Evolutionary conservation across 1,140 invertebrate genomes (phyloP), one percentile per base, ranked within the genome.

Genomic region (Trichonephila clavipes): DNA sequence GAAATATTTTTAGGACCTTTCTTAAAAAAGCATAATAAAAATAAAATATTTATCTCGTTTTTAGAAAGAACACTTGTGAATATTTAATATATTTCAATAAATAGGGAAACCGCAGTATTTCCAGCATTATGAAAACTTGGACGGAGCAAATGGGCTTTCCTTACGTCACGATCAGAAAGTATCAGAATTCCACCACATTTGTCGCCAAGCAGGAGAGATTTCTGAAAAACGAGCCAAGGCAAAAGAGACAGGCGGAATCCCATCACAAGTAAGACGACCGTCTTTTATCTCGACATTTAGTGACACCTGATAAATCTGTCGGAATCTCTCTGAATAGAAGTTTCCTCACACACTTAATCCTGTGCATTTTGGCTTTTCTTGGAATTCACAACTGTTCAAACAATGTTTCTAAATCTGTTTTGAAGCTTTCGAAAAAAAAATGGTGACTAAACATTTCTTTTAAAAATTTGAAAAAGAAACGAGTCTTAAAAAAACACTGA

Each of bases 61-160:
- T 51, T 51, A 1, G 51, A 51, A 51, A 51, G 51, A 51, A 10
- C 10, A 51, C 5, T 51, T 10, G 51, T 51, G 7, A 51, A 51
- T 51, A 10, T 8, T n/a, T 28, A 28, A 28, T 28, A 28, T 28
- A 40, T 77, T 83, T 83, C 5, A n/a, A 59, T 44, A 86, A 34
- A 0, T 69, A 94, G 77, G 40, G 97, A 19, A 96, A 97, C 94
- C 95, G 99, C 99, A 96, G 98, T 98, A n/a, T 97, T 98, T 12
- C 97, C 97, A 0, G 95, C 18, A 97, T 99, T 77, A 98, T 99
- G 98, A 97, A 98, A 94, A 99, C 98, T 0, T 99, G 98, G 98
- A 98, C 98, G 0, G 96, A 97, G 81, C 98, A 99, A 96, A 99
- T 98, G 97, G 98, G 98, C 6, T 98, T 97, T 94, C 98, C 98